phyloP scores from a whole-genome alignment of 2,888 invertebrate species.

The Neuroscelio doddi region DNA sequence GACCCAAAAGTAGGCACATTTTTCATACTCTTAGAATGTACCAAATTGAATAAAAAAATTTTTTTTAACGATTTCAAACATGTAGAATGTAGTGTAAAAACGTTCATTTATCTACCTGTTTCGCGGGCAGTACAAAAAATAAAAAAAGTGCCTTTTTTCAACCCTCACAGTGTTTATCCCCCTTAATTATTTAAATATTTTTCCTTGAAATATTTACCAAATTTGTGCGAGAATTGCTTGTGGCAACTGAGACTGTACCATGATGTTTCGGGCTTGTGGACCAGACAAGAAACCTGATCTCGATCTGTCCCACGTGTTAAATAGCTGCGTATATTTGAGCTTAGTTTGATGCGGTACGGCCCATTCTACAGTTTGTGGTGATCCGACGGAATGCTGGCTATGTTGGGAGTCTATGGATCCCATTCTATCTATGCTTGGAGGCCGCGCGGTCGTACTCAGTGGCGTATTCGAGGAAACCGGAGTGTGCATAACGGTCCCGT shows the following conservation, averaged over 20 bases:
- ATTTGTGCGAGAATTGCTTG: conserved; percentile 93
- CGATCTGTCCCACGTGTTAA: conserved; percentile 91
- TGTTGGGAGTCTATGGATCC: conserved; percentile 76
- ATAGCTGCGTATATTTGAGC: conserved; percentile 93
- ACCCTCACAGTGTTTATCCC: too few relatives aligned
- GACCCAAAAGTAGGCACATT: too few relatives aligned
- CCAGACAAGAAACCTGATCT: conserved; percentile 92
- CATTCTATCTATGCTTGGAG: conserved; percentile 74
- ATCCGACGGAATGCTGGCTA: conserved; percentile 62
- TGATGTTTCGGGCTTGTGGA: conserved; percentile 91
- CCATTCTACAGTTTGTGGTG: conserved; percentile 83
- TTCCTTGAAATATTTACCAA: too few relatives aligned
- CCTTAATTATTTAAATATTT: too few relatives aligned
- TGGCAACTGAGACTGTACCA: conserved; percentile 94
- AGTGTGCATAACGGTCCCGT: conserved; percentile 59
- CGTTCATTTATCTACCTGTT: too few relatives aligned
- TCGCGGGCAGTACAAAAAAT: too few relatives aligned
- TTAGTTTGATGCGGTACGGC: conserved; percentile 87
- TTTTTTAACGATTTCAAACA: too few relatives aligned
- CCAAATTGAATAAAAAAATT: too few relatives aligned
- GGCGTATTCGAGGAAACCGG: conserved; percentile 69
- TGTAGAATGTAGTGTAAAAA: too few relatives aligned
- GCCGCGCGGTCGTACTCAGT: conserved; percentile 68
- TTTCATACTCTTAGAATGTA: too few relatives aligned
- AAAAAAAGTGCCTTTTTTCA: too few relatives aligned